phyloP scores from a whole-genome alignment of 1,140 invertebrate species.

The Micrasema longulum region DNA sequence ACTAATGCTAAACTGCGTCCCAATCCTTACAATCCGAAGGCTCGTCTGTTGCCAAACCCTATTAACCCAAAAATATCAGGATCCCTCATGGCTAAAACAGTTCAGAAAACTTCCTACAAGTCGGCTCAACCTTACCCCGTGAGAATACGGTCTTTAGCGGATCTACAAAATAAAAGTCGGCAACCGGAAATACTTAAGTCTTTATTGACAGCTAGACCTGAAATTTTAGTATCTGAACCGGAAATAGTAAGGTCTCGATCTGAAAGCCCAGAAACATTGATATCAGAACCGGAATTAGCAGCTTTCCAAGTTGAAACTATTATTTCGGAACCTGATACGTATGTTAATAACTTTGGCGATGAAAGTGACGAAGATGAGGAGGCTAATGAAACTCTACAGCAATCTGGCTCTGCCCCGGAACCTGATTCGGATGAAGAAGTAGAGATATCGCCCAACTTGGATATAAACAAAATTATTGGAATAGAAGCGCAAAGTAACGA shows the following conservation, averaged over 20 bases:
- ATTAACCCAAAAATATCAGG: conserved; percentile 64
- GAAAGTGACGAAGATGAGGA: conserved; percentile 24
- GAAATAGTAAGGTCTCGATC: conserved; percentile 63
- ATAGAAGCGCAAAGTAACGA: conserved; percentile 52
- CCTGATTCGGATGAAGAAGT: conserved; percentile 48
- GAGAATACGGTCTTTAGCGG: conserved; percentile 35
- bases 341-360: conserved; percentile 44
- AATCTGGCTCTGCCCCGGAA: conserved; percentile 42
- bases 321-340: conserved; percentile 62
- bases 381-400: conserved; percentile 15
- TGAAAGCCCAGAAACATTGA: conserved; percentile 65
- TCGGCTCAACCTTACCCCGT: conserved; percentile 26
- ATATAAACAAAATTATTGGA: conserved; percentile 54
- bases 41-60: conserved; percentile 63
- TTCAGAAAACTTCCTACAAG: background rate
- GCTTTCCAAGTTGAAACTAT: conserved; percentile 67
- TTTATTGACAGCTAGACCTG: conserved; percentile 62
- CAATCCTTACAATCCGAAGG: conserved; percentile 66
- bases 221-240: conserved; percentile 63
- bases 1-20: conserved; percentile 62
- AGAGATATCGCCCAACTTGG: conserved; percentile 39
- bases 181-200: conserved; percentile 67
- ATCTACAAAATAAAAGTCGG: conserved; percentile 43
- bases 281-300: conserved; percentile 66
- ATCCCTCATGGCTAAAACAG: conserved; percentile 58